Percentiles rank a stretch among this genome's conserved stretches.
Conservation (phyloP, 2,888 invertebrate genomes). For the Drosophila recens region DNA sequence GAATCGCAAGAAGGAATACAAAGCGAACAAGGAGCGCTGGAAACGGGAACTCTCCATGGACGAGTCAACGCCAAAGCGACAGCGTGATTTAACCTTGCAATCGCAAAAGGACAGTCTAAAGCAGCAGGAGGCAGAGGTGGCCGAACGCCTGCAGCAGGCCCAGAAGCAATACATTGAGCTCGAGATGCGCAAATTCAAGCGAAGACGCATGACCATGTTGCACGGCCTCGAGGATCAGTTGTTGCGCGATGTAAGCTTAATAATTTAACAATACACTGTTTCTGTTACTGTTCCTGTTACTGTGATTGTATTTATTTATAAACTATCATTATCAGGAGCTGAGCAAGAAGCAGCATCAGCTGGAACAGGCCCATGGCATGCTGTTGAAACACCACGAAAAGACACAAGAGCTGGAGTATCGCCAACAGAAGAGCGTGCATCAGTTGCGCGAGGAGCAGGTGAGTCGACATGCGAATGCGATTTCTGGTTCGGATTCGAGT, state of each 20-base stretch:
- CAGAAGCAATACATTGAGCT: slow-evolving; percentile 96
- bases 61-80: slow-evolving; percentile 95
- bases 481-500: not conserved
- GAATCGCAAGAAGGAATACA: slow-evolving; percentile 98
- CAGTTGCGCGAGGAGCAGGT: slow-evolving; percentile 95
- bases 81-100: slow-evolving; percentile 95
- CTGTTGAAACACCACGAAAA: slow-evolving; percentile 98
- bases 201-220: slow-evolving; percentile 94
- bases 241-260: slow-evolving; percentile 90
- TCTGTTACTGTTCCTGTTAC: not conserved
- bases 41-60: slow-evolving; percentile 97
- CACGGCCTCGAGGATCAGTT: slow-evolving; percentile 97
- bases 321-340: slow-evolving; percentile 89
- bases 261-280: not conserved
- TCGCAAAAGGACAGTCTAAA: slow-evolving; percentile 96
- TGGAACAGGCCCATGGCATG: slow-evolving; percentile 98
- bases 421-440: slow-evolving; percentile 98
- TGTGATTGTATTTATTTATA: not conserved
- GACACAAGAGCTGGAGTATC: slow-evolving; percentile 97
- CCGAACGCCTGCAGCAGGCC: slow-evolving; percentile 93
- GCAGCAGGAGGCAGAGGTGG: slow-evolving; percentile 95
- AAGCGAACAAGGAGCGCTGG: slow-evolving; percentile 97
- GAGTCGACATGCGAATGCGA: slow-evolving; percentile 18
- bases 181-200: slow-evolving; percentile 95
- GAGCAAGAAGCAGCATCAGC: slow-evolving; percentile 96